These are phyloP conservation scores for Euproctis similis DNA, from an alignment of 2,888 invertebrate genomes.

Conservation along the genomic window DNA sequence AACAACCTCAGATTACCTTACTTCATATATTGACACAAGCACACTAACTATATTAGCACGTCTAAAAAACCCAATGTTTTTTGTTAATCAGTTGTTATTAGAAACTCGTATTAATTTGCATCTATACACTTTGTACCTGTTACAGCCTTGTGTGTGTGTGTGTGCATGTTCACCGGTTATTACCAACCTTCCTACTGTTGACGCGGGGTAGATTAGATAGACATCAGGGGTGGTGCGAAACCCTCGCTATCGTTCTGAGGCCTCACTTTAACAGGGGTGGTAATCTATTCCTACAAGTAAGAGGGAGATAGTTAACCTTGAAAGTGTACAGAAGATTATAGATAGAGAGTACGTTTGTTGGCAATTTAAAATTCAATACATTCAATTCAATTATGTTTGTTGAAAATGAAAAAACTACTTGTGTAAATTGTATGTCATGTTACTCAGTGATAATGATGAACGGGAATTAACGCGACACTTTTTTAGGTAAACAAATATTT, in stretches of 20 bases:
- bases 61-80: background rate
- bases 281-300: background rate
- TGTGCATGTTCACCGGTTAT: constrained; percentile 11
- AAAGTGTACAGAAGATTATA: background rate
- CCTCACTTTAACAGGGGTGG: too few relatives aligned
- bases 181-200: constrained; percentile 8
- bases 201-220: background rate
- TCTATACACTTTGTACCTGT: constrained; percentile 12
- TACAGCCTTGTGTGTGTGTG: constrained; percentile 10
- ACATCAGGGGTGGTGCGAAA: background rate
- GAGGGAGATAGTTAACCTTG: too few relatives aligned
- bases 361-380: too few relatives aligned
- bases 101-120: constrained; percentile 12
- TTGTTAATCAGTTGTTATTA: constrained; percentile 7
- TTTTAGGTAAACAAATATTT: too few relatives aligned
- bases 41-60: constrained; percentile 1
- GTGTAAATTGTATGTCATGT: too few relatives aligned
- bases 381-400: too few relatives aligned
- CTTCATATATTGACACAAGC: too few relatives aligned
- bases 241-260: background rate
- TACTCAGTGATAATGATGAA: too few relatives aligned
- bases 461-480: too few relatives aligned
- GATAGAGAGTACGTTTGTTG: background rate
- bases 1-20: too few relatives aligned
- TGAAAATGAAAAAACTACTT: too few relatives aligned